Evolutionary conservation across 2,888 invertebrate species (phyloP), one percentile per base, ranked within the genome.

Genomic region (Apocheima hispidaria): DNA sequence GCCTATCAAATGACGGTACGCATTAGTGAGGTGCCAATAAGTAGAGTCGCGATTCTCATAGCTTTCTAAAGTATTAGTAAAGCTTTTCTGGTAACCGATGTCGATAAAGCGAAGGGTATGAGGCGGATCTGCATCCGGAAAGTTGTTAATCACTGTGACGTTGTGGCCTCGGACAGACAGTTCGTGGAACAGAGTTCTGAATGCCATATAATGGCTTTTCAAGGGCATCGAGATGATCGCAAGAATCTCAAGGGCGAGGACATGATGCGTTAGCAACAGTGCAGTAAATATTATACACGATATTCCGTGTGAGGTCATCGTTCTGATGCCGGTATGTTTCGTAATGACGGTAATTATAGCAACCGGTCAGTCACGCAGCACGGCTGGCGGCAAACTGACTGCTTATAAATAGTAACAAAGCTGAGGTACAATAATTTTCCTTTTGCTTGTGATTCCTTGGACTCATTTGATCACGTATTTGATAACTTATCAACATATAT

Each of bases 161-260:
- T 93, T 86, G 68, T 96, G 95, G 0, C 95, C 95, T 9, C 92
- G 88, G 14, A 76, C 74, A 0, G 94, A 94, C 44, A 96, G 76
- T 63, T 93, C 94, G 10, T 88, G 90, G 36, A 96, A 82, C 10
- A 96, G 79, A 0, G 93, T 91, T 63, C 93, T 86, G 68, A 94
- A 94, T 0, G 95, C 94, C 73, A 94, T 92, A 69, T 95, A 95
- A 76, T 96, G 96, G 64, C 96, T 96, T 60, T 92, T 92, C 0
- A 95, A 93, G 0, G 93, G 91, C 69, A 95, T 86, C 0, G 94
- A 93, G 69, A 95, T 94, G 7, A 95, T 79, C 5, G 74, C 86
- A n/a, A 88, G 81, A 30, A 87, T 59, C 86, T 95, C 68, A 93
- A 85, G 72, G 90, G 94, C 67, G 79, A 83, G 23, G 4, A 61